Base-by-base conservation (phyloP, 2,888 invertebrate genomes). In the Tiliacea aurago region DNA sequence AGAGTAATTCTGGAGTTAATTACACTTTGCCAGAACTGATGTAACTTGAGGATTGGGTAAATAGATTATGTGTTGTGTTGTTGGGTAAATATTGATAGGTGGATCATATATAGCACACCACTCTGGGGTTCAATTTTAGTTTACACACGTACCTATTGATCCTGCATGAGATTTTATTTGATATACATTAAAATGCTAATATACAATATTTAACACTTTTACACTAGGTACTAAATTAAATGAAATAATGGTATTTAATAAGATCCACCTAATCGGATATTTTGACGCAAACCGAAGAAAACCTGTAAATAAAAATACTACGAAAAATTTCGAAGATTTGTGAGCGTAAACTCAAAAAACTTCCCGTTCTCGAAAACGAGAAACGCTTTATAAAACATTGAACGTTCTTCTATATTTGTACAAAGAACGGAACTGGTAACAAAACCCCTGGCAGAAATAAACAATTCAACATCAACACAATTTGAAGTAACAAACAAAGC, bases 1-100 rank as follows among this genome's bases (percentile, higher is more conserved):
- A 73, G 66, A 84, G 72, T 75, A 73, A 73, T 73, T 67, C 53
- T 59, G 53, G 65, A 87, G 72, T 80, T 83, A 73, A 72, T 83
- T 70, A 85, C 65, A 79, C 71, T 87, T 70, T 62, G 58, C 58
- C 62, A 49, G n/a, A 73, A 75, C 64, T 75, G 73, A 70, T 77
- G 70, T 85, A 68, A 76, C 70, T 83, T 63, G 70, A 11, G 70
- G 70, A 63, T 84, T 85, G 56, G 62, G 73, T 73, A 70, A 73
- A 85, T 83, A 77, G 62, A 81, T 84, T 49, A 68, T 76, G 74
- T 74, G 62, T 73, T 64, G 33, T n/a, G n/a, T 77, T 59, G 73
- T 76, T 75, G 28, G 33, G 74, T 55, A 63, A 79, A 84, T 78
- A 67, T 74, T 62, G 33, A n/a, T n/a, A n/a, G 23, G n/a, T 61